Evolutionary conservation across 2,888 invertebrate genomes (phyloP).

Genomic region (Acanthosepion pharaonis): DNA sequence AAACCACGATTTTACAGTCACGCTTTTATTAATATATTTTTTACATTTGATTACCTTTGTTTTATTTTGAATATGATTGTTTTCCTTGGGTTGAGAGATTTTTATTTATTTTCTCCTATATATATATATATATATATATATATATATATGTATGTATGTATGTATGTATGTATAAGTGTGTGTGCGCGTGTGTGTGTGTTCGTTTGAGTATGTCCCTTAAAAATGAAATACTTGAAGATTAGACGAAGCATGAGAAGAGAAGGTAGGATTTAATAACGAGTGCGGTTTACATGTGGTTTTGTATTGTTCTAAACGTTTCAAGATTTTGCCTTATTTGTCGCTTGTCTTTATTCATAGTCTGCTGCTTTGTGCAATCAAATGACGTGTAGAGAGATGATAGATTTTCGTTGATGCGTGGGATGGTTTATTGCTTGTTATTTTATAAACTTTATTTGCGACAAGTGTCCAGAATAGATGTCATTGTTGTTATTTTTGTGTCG

Average conservation of each 20-base stretch:
- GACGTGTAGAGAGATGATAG: background rate
- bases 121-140: no score
- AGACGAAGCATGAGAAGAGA: background rate
- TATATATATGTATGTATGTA: background rate
- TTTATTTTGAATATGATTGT: no score
- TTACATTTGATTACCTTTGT: no score
- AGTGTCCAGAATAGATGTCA: background rate
- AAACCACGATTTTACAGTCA: no score
- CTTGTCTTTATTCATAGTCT: background rate
- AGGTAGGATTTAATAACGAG: background rate
- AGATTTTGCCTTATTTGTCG: background rate
- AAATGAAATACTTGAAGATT: background rate
- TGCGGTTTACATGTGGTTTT: background rate
- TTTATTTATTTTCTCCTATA: no score
- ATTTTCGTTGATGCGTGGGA: background rate
- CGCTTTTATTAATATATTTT: no score
- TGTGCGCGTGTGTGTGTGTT: background rate
- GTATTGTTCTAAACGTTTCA: background rate
- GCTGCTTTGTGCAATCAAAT: background rate
- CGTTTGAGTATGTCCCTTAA: background rate
- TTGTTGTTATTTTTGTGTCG: background rate
- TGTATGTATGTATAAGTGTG: background rate
- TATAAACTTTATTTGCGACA: background rate
- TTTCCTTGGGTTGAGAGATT: no score
- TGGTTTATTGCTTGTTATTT: background rate